Evolutionary conservation across 2,888 invertebrate genomes (phyloP).

Genomic region (Drosophila mettleri): DNA sequence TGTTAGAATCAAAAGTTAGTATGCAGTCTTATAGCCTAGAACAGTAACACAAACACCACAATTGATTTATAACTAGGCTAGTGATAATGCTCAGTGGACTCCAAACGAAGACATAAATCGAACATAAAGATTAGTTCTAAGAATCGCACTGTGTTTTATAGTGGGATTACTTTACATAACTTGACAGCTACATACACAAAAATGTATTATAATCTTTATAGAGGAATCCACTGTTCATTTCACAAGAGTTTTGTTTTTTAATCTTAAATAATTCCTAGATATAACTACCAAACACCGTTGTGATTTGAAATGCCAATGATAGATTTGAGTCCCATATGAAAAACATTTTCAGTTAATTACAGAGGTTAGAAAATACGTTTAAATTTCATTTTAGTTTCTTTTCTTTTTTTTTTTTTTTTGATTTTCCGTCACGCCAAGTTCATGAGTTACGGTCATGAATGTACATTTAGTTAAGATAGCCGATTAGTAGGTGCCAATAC

Average conservation of each 20-base stretch:
- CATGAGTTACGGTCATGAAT: slow-evolving; percentile 22
- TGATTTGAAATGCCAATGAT: slow-evolving; percentile 65
- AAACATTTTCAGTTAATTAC: slow-evolving; percentile 23
- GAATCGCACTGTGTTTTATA: not conserved
- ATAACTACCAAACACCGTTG: slow-evolving; percentile 71
- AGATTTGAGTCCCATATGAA: slow-evolving; percentile 38
- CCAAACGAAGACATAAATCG: no score
- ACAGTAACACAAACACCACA: slow-evolving; percentile 54
- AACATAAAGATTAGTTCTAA: no score
- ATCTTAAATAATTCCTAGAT: slow-evolving; percentile 21
- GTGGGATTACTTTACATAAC: not conserved
- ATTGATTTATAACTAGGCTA: slow-evolving; percentile 16
- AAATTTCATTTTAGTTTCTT: slow-evolving; percentile 16
- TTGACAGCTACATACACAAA: not conserved
- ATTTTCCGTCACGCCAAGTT: slow-evolving; percentile 29
- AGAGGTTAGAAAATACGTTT: slow-evolving; percentile 56
- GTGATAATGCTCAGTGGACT: slow-evolving; percentile 24
- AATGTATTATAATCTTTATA: not conserved
- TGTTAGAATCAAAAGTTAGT: slow-evolving; percentile 83
- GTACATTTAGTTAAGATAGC: slow-evolving; percentile 38
- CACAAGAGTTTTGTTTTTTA: slow-evolving; percentile 13
- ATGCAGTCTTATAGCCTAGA: slow-evolving; percentile 52
- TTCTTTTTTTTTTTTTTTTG: slow-evolving; percentile 33
- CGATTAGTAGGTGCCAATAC: slow-evolving; percentile 59
- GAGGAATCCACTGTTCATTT: slow-evolving; percentile 29